Evolutionary conservation across 2,113 vertebrate species (phyloP).

Genomic region (Prionailurus viverrinus): DNA sequence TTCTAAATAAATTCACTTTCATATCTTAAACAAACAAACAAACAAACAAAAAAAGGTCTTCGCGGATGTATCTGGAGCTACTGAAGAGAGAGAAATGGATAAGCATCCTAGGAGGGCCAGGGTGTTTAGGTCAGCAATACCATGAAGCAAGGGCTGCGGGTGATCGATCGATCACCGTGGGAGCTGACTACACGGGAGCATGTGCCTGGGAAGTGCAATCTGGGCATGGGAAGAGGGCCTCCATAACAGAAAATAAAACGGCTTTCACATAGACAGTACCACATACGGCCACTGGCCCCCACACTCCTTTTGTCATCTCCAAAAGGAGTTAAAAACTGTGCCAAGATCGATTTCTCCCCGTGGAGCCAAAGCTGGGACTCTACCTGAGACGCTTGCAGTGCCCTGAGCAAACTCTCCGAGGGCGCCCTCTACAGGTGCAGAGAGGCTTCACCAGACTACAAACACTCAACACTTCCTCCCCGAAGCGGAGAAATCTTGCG

Average conservation of each 20-base stretch:
- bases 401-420: background rate
- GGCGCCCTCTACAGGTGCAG: background rate
- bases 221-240: fast-evolving
- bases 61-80: background rate
- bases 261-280: background rate
- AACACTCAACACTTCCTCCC: background rate
- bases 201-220: fast-evolving
- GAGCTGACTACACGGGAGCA: background rate
- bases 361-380: background rate
- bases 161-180: background rate
- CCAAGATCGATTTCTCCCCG: background rate
- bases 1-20: background rate
- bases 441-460: background rate
- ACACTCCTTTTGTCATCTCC: background rate
- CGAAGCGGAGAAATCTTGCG: background rate
- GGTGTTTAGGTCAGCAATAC: background rate
- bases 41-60: background rate
- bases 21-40: background rate
- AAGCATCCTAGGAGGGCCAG: background rate
- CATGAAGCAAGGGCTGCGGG: background rate
- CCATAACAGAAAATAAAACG: background rate
- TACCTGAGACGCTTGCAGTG: no score
- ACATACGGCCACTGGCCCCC: fast-evolving
- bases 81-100: background rate
- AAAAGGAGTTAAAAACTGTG: background rate